Conservation (phyloP, 2,888 invertebrate genomes). For the Drosophila pullipes region DNA sequence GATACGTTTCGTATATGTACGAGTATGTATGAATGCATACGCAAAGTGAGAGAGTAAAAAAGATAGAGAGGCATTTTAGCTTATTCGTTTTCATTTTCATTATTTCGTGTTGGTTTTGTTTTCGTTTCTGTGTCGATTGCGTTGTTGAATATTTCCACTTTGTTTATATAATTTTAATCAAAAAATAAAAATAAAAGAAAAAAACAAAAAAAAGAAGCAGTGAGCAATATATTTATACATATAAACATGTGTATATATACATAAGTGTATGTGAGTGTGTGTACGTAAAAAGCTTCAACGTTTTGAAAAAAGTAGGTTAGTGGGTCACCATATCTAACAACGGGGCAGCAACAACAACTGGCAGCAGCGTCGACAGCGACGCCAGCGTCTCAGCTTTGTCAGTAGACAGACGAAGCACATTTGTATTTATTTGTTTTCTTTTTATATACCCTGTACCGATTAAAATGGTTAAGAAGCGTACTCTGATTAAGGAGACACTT, state of each 20-base stretch:
- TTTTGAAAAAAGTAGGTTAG: constrained; percentile 91
- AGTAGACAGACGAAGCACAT: constrained; percentile 56
- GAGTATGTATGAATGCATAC: neutral
- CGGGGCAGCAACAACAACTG: constrained; percentile 57
- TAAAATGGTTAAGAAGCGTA: neutral
- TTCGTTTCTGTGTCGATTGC: constrained; percentile 79
- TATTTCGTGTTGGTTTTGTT: constrained; percentile 61
- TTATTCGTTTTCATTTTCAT: constrained; percentile 60
- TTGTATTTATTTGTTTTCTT: constrained; percentile 43
- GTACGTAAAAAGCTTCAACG: constrained; percentile 81
- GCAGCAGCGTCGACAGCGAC: constrained; percentile 45
- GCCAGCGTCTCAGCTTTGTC: constrained; percentile 41
- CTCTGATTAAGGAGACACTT: neutral
- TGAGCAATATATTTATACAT: constrained; percentile 50
- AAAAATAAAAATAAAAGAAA: constrained; percentile 64
- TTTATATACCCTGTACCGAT: constrained; percentile 3
- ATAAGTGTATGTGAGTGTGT: constrained; percentile 28
- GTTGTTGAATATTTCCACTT: constrained; percentile 82
- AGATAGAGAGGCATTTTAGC: constrained; percentile 37
- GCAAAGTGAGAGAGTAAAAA: constrained; percentile 14
- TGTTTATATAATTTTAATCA: constrained; percentile 83
- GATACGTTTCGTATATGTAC: neutral
- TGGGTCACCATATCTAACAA: constrained; percentile 87
- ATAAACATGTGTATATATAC: constrained; percentile 5
- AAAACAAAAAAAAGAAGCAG: constrained; percentile 58